These are phyloP conservation scores for Prunella fulvescens DNA, from an alignment of 2,113 vertebrate species.

Conservation along the genomic window DNA sequence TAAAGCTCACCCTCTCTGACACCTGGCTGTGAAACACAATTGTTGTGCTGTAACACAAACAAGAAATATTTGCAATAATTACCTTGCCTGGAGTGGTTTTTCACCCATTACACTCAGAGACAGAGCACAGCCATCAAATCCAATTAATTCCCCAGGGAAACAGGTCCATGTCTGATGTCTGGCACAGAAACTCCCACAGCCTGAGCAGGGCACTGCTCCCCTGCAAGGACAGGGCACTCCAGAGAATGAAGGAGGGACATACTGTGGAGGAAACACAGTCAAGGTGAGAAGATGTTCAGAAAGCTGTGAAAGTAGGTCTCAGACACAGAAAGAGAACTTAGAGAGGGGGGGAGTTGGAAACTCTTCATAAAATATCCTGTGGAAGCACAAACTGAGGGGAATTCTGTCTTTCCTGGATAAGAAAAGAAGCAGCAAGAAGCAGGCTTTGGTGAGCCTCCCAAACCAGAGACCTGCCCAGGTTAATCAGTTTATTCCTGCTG, in stretches of 20 bases:
- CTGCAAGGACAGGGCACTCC: background rate
- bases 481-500: fast-evolving
- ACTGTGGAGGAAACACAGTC: too few species aligned
- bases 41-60: background rate
- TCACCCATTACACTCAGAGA: background rate
- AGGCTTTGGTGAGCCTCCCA: background rate
- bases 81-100: background rate
- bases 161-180: background rate
- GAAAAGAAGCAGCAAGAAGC: background rate
- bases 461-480: background rate
- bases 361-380: background rate
- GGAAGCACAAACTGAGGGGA: background rate
- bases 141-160: background rate
- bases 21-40: background rate
- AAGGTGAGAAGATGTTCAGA: background rate
- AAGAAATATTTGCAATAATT: background rate
- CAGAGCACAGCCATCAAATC: background rate
- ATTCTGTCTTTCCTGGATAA: background rate
- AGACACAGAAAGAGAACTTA: background rate
- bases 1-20: background rate
- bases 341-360: background rate
- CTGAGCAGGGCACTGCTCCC: background rate
- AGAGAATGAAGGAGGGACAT: fast-evolving
- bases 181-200: background rate
- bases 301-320: background rate